Evolutionary conservation across 1,140 invertebrate genomes (phyloP), one percentile per base, ranked within the genome.

Genomic region (Mercenaria mercenaria): DNA sequence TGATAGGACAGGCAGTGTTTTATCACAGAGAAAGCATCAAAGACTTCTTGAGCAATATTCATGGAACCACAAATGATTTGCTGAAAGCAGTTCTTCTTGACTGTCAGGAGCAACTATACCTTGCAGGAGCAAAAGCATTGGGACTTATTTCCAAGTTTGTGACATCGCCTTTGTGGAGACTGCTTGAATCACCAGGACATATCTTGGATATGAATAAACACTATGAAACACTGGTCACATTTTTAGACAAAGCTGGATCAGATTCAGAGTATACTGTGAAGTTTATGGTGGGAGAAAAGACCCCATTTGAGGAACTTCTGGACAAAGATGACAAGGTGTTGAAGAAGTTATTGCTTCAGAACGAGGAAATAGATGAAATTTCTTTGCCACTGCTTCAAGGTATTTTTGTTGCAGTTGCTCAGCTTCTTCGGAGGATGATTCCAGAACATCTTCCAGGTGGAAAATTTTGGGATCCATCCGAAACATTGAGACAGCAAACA

Each of bases 101-200:
- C 47, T 13, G 69, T 29, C 52, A 91, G 26, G 74, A 76, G 23
- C 10, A 64, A 8, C 18, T 80, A 6, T 76, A 72, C 59, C 0
- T 86, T 20, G 77, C 91, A 61, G 91, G 88, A 29, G 6, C n/a
- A 18, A 91, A 90, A 82, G 88, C 89, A 47, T 29, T 90, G 3
- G 91, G 88, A 29, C 77, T 91, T 11, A 81, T 91, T 15, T 64
- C 74, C 18, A 81, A 91, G 34, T 67, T 90, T 11, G 61, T 90
- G 3, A 90, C 91, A 23, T 0, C 72, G 0, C 91, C 91, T 32
- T 64, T 91, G 23, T 91, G 89, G 91, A 82, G 67, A 39, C 11
- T 91, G 1, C 43, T 88, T 8, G 91, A 91, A 77, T 10, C 41
- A 32, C 74, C 61, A 29, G 41, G 64, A 41, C 85, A 91, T 29